Evolutionary conservation across 2,113 vertebrate genomes (phyloP), one percentile per base, ranked within the genome.

Genomic region (Takifugu flavidus): DNA sequence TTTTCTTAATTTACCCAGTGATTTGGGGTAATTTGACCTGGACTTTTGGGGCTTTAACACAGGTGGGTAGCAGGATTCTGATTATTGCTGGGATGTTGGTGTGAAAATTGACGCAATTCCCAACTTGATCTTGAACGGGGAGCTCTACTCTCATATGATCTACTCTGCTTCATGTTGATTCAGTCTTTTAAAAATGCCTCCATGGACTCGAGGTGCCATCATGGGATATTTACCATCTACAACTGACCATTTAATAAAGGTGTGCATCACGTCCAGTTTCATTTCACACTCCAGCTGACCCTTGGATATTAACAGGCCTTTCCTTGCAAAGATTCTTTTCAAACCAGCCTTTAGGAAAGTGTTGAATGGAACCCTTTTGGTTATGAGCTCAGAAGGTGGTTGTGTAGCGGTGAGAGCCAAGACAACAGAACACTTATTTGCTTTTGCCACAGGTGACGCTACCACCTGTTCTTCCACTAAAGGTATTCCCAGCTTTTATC

Each of bases 381-480:
- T 62, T 42, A 42, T 26, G 42, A 69, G 47, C 26, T 63, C 0
- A 10, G 34, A 68, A 51, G 53, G 25, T 50, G 25, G 13, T 15
- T 15, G 14, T n/a, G 14, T 29, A 6, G 26, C 26, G 31, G 13
- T 25, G 8, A 53, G 25, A 45, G 15, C 2, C 26, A 29, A 64
- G 15, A 57, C 34, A 52, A 50, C 70, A 42, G 49, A 56, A 20
- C 25, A 28, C 42, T 62, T n/a, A 55, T 61, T 69, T 70, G 50
- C 72, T 73, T 53, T 20, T 65, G 60, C 68, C 71, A 80, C 26
- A 46, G 46, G 20, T 12, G 20, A 20, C 27, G 34, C 11, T 59
- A 39, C 74, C 71, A 75, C 55, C 77, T 77, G 74, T 63, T 83
- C 58, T 67, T 42, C 3, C 31, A 25, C 49, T 8, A 53, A 62